Evolutionary conservation across 2,888 invertebrate genomes (phyloP), one percentile per base, ranked within the genome.

Genomic region (Boloria euphrosyne): DNA sequence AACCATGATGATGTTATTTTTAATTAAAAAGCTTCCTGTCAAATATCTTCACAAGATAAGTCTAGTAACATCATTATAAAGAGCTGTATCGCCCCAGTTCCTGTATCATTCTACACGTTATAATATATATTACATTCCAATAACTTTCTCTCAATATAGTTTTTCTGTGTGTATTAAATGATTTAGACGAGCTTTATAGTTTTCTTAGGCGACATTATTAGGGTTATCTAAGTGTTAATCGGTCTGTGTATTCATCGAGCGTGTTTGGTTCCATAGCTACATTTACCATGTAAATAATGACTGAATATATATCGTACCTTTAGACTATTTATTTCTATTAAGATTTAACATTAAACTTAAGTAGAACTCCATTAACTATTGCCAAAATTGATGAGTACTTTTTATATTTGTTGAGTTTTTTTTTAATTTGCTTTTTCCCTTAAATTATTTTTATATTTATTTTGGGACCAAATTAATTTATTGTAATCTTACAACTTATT

Each of bases 391-490:
- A 88, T 85, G 89, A 89, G 86, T 90, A 88, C 84, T 89, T 87
- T 84, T 88, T 85, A 83, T 82, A 81, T 80, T 85, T 87, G 85
- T 90, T 89, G 84, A 82, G n/a, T n/a, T n/a, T 88, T 87, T 84
- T 82, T 81, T 86, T 85, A 82, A 79, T 80, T 85, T 84, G 82
- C 80, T 79, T 82, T 22, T 85, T 86, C 83, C 80, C 77, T 87
- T 87, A 88, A 85, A 86, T 87, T 88, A 86, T 90, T 86, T 86
- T 79, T 81, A 86, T 88, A 90, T 90, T 91, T 90, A 91, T 92
- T 90, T 91, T 83, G 92, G 91, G 92, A 93, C 89, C 90, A 93
- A 93, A 92, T 90, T 90, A 89, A 89, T 91, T 92, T 92, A 91
- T 92, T 91, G 85, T 85, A 80, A 87, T 83, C 84, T 86, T 88